Evolutionary conservation across 2,797 vertebrate species (phyloP), one percentile per base, ranked within the genome.

Genomic region (Gymnocypris eckloni): DNA sequence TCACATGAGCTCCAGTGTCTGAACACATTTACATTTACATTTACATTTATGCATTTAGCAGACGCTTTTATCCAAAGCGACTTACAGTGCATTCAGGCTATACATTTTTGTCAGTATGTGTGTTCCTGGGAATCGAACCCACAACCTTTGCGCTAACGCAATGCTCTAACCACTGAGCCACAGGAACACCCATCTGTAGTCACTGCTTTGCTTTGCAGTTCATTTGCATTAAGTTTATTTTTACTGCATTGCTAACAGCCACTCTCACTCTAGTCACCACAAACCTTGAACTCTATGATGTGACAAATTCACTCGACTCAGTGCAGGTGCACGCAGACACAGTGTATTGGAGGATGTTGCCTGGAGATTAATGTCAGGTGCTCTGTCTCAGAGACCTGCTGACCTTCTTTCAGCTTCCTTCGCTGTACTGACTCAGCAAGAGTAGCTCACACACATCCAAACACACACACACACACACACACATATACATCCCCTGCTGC

Each of bases 341-440:
- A 20, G n/a, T 66, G 82, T 86, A 61, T 64, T 76, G 72, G 56
- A 82, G 66, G 67, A 86, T 79, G 78, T 85, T 84, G 85, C 86
- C 81, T 88, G 88, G 79, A 87, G 85, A 87, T 89, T 89, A 86
- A 87, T 89, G 84, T 81, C 81, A 72, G 64, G 80, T 86, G 61
- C 86, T 73, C 48, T 66, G 83, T 86, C 85, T 87, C 84, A 25
- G 45, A 87, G 86, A 88, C 91, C 90, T 87, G 89, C 93, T 93
- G 93, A 94, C 93, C 93, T 93, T 93, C 79, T 92, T 90, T 86
- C 89, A 91, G 83, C 89, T 93, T 93, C 92, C 92, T 93, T 93
- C 91, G 90, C 90, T 92, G 22, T 25, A 91, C 94, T 95, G 94
- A 95, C 92, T 95, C 95, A 95, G 94, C 94, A 94, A 86, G 93